A percentile compares a stretch with the other conserved stretches of the same genome.
phyloP scores from a whole-genome alignment of 2,113 vertebrate species.

The Corvus hawaiiensis region DNA sequence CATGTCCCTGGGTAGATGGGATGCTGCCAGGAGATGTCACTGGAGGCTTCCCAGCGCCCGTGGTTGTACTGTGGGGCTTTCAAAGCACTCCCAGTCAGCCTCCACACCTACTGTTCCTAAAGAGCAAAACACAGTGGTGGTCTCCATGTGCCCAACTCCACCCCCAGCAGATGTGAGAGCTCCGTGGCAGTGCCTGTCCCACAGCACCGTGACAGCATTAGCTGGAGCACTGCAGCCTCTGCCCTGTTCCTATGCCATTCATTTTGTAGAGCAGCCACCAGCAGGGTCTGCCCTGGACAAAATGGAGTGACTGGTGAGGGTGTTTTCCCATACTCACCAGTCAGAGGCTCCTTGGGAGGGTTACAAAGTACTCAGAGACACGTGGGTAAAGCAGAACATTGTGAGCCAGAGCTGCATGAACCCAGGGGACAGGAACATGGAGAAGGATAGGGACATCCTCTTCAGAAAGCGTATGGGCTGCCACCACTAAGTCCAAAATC shows the following conservation, averaged over 20 bases:
- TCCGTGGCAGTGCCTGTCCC: neutral
- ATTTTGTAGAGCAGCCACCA: neutral
- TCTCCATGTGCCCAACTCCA: neutral
- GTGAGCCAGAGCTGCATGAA: neutral
- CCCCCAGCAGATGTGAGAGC: neutral
- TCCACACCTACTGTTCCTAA: neutral
- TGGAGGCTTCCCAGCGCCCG: neutral
- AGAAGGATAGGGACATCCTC: neutral
- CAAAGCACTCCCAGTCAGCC: neutral
- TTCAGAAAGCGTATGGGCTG: neutral
- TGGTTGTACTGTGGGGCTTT: neutral
- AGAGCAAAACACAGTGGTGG: accelerated
- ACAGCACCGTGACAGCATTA: neutral
- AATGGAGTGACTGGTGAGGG: accelerated
- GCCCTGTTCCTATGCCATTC: neutral
- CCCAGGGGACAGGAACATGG: neutral
- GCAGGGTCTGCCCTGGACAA: neutral
- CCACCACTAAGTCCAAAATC: neutral
- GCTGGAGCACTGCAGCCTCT: neutral
- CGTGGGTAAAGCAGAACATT: accelerated
- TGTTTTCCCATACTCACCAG: neutral
- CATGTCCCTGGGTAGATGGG: neutral
- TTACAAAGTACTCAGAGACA: neutral
- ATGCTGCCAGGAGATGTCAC: neutral
- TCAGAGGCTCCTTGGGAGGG: neutral